Percentiles rank a stretch among this genome's conserved stretches.
Conservation (phyloP, 2,113 vertebrate genomes). For the Chaetura pelagica region DNA sequence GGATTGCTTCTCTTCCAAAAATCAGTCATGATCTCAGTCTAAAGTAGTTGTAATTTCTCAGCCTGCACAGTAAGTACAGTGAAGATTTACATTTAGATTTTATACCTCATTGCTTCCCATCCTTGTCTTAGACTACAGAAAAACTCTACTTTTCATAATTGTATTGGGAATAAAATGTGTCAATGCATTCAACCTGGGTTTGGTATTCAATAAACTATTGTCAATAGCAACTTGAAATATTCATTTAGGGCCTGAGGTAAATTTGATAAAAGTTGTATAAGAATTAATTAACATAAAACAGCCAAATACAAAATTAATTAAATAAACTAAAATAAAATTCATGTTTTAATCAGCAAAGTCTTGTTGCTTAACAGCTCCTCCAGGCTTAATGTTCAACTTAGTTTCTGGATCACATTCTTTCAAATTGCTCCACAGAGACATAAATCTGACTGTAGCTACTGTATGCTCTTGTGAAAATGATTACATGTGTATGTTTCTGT, state of each 20-base stretch:
- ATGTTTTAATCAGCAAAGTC: slow-evolving; percentile 68
- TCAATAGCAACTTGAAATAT: slow-evolving; percentile 56
- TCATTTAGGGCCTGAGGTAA: slow-evolving; percentile 58
- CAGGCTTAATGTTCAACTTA: slow-evolving; percentile 63
- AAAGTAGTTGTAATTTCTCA: neutral
- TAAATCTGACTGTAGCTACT: slow-evolving; percentile 57
- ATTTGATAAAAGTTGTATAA: slow-evolving; percentile 63
- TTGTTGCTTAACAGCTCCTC: slow-evolving; percentile 62
- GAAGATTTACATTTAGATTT: neutral
- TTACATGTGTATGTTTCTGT: slow-evolving; percentile 30
- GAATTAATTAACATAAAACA: slow-evolving; percentile 61
- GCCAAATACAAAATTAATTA: slow-evolving; percentile 38
- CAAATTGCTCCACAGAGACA: slow-evolving; percentile 67
- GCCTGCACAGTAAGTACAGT: neutral
- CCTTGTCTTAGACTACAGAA: neutral
- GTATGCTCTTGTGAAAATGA: slow-evolving; percentile 45
- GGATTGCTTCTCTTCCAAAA: neutral
- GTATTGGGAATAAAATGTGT: neutral
- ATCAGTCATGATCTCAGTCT: neutral
- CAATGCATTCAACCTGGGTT: neutral
- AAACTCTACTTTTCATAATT: neutral
- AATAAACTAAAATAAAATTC: slow-evolving; percentile 65
- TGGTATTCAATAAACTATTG: neutral
- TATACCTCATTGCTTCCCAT: neutral
- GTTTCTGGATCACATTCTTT: slow-evolving; percentile 55